Evolutionary conservation across 2,888 invertebrate genomes (phyloP), one percentile per base, ranked within the genome.

Genomic region (Callinectes sapidus): DNA sequence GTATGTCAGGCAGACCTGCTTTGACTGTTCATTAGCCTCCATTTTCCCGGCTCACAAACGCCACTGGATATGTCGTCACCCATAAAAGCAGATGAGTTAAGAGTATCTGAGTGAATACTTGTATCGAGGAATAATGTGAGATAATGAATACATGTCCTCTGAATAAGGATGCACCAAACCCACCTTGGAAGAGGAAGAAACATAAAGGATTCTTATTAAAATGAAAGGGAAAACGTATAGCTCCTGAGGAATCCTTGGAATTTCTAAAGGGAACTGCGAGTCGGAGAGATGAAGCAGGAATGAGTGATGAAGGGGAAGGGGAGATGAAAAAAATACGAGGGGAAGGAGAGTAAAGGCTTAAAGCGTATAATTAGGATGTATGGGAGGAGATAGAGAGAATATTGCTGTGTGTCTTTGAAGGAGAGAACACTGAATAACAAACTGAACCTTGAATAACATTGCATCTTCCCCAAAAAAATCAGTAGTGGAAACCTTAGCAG

Each of bases 261-360:
- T 32, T 35, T 28, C 8, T 32, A 54, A 71, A 89, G 89, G 42
- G 89, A 90, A 39, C 10, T 14, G 42, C 28, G 42, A 39, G 77
- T 18, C 3, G 77, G 28, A 42, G 23, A 61, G 48, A 90, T 81
- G 81, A 81, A 81, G 35, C 81, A 81, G 81, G 81, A 81, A 81
- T 81, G 81, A 81, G 35, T 81, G 90, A 48, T 28, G 28, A 90
- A 71, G 71, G 55, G 90, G 28, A 66, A 86, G 86, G 90, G 39
- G 61, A n/a, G 86, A 87, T 23, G 61, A 28, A 91, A 42, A 66
- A 91, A 39, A 39, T 35, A 86, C 10, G 18, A 86, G 90, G 87
- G 54, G 87, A 87, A 87, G 87, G 87, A 87, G 87, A 87, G 28
- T 87, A 54, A 55, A 87, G 48, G 87, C 87, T 87, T 87, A 54